Evolutionary conservation across 1,140 invertebrate species (phyloP).

Genomic region (Dendrolimus kikuchii): DNA sequence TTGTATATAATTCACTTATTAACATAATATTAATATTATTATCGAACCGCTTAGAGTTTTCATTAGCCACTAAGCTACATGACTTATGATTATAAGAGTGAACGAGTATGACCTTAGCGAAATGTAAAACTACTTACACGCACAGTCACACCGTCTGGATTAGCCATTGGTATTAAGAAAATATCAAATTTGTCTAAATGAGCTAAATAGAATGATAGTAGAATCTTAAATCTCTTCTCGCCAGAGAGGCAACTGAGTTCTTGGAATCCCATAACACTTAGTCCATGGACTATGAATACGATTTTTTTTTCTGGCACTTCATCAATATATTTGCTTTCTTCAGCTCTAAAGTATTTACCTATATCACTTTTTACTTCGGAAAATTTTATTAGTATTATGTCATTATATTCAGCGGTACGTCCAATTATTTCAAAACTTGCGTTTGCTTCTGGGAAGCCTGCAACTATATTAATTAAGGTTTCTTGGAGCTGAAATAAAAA

Average conservation of each 20-base stretch:
- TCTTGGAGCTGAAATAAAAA: conserved; percentile 27
- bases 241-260: conserved; percentile 13
- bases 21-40: too few species aligned
- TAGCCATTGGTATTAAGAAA: conserved; percentile 50
- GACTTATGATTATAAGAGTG: too few species aligned
- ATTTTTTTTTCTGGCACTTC: conserved; percentile 46
- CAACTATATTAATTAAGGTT: conserved; percentile 19
- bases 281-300: conserved; percentile 54
- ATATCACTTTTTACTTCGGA: conserved; percentile 13
- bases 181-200: conserved; percentile 56
- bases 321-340: conserved; percentile 32
- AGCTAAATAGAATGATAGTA: conserved; percentile 33
- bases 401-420: conserved; percentile 44
- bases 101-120: too few species aligned
- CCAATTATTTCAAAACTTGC: conserved; percentile 37
- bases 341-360: conserved; percentile 22
- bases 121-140: conserved; percentile 9
- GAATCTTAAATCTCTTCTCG: conserved; percentile 12
- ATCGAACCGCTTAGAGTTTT: too few species aligned
- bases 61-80: too few species aligned
- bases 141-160: conserved; percentile 39
- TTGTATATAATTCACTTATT: too few species aligned
- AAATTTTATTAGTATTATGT: conserved; percentile 44
- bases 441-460: conserved; percentile 24
- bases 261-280: conserved; percentile 33